Evolutionary conservation across 1,140 invertebrate genomes (phyloP).

Genomic region (Cryptotermes secundus): DNA sequence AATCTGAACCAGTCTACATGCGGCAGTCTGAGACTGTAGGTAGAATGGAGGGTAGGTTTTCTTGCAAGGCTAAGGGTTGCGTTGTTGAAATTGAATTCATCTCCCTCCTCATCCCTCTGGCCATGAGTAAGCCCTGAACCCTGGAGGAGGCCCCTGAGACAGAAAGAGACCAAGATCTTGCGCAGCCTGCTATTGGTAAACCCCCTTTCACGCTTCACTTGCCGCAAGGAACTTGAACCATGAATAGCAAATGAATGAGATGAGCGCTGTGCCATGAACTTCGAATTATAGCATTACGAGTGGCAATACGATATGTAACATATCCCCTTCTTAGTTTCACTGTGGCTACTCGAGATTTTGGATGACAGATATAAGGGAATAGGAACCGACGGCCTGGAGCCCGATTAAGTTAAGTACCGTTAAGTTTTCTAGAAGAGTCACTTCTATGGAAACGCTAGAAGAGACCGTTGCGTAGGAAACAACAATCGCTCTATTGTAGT

Average conservation of each 20-base stretch:
- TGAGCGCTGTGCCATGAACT: not conserved
- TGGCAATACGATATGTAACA: not conserved
- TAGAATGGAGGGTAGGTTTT: not conserved
- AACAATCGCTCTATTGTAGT: too few relatives aligned
- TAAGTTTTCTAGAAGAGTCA: too few relatives aligned
- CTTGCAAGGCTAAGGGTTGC: constrained; percentile 12
- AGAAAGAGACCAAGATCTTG: not conserved
- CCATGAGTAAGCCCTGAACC: not conserved
- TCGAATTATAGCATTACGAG: not conserved
- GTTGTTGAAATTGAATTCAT: constrained; percentile 14
- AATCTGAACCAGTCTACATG: not conserved
- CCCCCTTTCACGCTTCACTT: constrained; percentile 17
- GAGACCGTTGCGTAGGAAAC: too few relatives aligned
- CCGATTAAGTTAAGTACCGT: too few relatives aligned
- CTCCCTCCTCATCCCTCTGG: not conserved
- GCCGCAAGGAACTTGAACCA: not conserved
- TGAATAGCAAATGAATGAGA: constrained; percentile 1
- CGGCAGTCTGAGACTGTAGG: not conserved
- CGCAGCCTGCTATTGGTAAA: not conserved
- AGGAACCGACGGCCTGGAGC: too few relatives aligned
- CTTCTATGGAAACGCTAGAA: too few relatives aligned
- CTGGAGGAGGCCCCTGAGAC: not conserved
- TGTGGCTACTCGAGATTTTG: too few relatives aligned
- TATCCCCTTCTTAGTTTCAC: not conserved
- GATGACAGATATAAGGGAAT: too few relatives aligned